Evolutionary conservation across 2,113 vertebrate species (phyloP), one percentile per base, ranked within the genome.

Genomic region (Siphamia tubifer): DNA sequence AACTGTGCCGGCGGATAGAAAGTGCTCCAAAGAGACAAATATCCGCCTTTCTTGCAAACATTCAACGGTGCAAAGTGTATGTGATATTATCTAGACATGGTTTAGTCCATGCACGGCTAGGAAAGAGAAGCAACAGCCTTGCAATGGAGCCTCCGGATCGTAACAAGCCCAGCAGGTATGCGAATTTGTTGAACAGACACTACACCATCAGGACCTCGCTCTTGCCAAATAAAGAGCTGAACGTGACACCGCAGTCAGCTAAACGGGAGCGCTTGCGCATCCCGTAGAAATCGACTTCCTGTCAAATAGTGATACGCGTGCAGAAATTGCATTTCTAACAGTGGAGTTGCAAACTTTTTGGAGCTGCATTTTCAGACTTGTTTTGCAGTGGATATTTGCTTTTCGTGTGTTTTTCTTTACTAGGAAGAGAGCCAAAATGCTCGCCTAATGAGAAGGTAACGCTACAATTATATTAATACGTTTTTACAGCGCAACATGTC

Each of bases 91-190:
- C 5, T 16, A 54, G 85, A 81, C 84, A 93, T 93, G 92, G 63
- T 89, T 64, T 69, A 77, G 70, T 31, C 61, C 74, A 87, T 93
- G 93, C 93, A 92, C 76, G 53, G 49, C 54, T 86, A 85, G 78
- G 40, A 79, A 68, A 57, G 51, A 75, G 61, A 60, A 51, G 72
- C 82, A 65, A 20, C 79, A 52, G 74, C 78, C 82, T 80, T 77
- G 84, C 74, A 68, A 94, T 94, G 93, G 93, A 94, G 83, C 90
- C 92, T 70, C 87, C 88, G 66, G 90, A 91, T 84, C 87, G 87
- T 15, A 82, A 84, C 86, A 76, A 91, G 76, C 82, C 86, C 77
- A 89, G 87, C 91, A 94, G 93, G 93, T 94, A 93, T 69, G 90
- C 47, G 75, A 83, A 88, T 83, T 55, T 78, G 68, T 77, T 79